phyloP scores from a whole-genome alignment of 2,113 vertebrate genomes.

The Panurus biarmicus region DNA sequence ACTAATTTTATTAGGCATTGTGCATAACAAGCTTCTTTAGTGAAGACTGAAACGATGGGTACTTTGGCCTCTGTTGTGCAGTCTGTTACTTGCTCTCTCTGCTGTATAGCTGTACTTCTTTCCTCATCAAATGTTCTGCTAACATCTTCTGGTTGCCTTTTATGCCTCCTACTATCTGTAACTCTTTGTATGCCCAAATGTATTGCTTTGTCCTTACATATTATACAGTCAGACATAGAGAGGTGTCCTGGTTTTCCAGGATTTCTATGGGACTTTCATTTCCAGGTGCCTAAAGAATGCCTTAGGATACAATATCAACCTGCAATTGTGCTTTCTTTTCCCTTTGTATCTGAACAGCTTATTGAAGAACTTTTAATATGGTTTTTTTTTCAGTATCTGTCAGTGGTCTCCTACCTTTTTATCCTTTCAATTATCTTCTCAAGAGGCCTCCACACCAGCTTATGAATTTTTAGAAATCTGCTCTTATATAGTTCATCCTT shows the following conservation, averaged over 20 bases:
- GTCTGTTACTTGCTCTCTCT: background rate
- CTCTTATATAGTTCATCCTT: background rate
- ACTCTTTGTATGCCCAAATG: background rate
- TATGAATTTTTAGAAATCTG: background rate
- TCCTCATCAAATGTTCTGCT: background rate
- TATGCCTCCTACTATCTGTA: background rate
- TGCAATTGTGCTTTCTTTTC: background rate
- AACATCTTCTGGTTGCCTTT: background rate
- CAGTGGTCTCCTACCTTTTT: background rate
- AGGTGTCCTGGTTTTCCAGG: conserved; percentile 8
- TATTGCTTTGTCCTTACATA: background rate
- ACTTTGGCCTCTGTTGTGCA: background rate
- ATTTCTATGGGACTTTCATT: background rate
- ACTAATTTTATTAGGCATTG: background rate
- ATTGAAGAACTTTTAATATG: background rate
- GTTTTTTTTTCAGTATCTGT: background rate
- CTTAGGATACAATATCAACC: background rate
- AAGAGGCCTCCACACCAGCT: background rate
- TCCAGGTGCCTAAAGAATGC: background rate
- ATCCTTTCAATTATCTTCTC: background rate
- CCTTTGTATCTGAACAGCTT: background rate
- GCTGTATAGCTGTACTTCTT: background rate
- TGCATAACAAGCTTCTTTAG: background rate
- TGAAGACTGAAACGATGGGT: background rate
- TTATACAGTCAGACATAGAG: background rate